Base-by-base conservation (phyloP, 2,888 invertebrate species). In the Apantesis nais region DNA sequence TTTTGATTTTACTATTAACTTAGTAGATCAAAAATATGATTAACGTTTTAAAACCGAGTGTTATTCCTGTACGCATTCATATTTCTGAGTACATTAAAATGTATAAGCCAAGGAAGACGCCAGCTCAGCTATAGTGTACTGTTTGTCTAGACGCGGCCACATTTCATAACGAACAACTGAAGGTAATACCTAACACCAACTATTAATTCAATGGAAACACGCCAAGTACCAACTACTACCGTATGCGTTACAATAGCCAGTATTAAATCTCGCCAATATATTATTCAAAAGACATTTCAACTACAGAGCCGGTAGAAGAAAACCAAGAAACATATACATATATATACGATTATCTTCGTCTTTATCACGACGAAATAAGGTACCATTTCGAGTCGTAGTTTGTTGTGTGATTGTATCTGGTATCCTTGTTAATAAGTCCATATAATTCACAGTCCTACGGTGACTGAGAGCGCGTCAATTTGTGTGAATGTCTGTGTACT, bases 181-280 rank as follows among this genome's bases (percentile, higher is more conserved):
- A 74, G 74, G 72, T 77, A 72, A 63, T 44, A 61, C 62, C 76
- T 69, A 74, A 74, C 71, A 79, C 72, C 75, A 78, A 75, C 72
- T 73, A 77, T 75, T 73, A 73, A 76, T 60, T 69, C 77, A 82
- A 72, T 83, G 82, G 84, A 84, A 81, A 80, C 82, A 68, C 41
- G 73, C 76, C 78, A 78, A 81, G 74, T 74, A 68, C 39, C 64
- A 55, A 68, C 44, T 63, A 77, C 76, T 78, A 78, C 78, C 73
- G 73, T 81, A 77, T 78, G 81, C 80, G 78, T 73, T 82, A 84
- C 84, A 86, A 86, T 85, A 82, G 83, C 82, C 72, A 71, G 79
- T 82, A 85, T 86, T 85, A 85, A 85, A 86, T 85, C 80, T 80
- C 76, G 75, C 79, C 80, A 84, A 86, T 86, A 86, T 85, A 86